These are phyloP conservation scores for Drosophila teissieri DNA, from an alignment of 1,140 invertebrate genomes.

Conservation along the genomic window DNA sequence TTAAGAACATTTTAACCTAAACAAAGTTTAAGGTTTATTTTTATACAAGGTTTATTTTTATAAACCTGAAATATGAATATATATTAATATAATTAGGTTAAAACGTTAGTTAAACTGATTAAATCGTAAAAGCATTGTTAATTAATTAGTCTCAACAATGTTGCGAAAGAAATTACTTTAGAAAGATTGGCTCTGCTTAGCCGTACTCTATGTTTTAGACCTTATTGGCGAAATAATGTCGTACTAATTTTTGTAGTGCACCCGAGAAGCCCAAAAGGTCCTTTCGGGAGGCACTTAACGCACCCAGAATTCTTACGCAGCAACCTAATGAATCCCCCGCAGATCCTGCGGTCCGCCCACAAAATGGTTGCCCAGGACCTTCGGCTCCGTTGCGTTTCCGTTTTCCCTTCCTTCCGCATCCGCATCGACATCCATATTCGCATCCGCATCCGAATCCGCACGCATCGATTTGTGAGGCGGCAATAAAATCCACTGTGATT, in stretches of 20 bases:
- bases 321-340: constrained; percentile 70
- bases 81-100: too few relatives aligned
- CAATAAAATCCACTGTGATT: constrained; percentile 81
- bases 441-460: constrained; percentile 21
- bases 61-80: too few relatives aligned
- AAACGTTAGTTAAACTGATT: too few relatives aligned
- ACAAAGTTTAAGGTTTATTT: too few relatives aligned
- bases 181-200: not conserved
- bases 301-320: constrained; percentile 76
- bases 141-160: too few relatives aligned
- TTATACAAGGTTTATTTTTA: too few relatives aligned
- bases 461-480: constrained; percentile 71
- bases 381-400: constrained; percentile 41
- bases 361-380: constrained; percentile 52
- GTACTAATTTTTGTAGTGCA: constrained; percentile 14
- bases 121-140: too few relatives aligned
- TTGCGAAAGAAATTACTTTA: too few relatives aligned
- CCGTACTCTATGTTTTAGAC: not conserved
- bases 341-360: constrained; percentile 48
- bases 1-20: too few relatives aligned
- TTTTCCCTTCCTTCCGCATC: constrained; percentile 21
- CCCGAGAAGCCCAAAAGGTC: constrained; percentile 26
- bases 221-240: not conserved
- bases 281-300: constrained; percentile 66
- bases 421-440: constrained; percentile 15